Percentiles rank a stretch among this genome's conserved stretches.
These are phyloP conservation scores for Caradrina clavipalpis DNA, from an alignment of 2,888 invertebrate genomes.

Conservation along the genomic window DNA sequence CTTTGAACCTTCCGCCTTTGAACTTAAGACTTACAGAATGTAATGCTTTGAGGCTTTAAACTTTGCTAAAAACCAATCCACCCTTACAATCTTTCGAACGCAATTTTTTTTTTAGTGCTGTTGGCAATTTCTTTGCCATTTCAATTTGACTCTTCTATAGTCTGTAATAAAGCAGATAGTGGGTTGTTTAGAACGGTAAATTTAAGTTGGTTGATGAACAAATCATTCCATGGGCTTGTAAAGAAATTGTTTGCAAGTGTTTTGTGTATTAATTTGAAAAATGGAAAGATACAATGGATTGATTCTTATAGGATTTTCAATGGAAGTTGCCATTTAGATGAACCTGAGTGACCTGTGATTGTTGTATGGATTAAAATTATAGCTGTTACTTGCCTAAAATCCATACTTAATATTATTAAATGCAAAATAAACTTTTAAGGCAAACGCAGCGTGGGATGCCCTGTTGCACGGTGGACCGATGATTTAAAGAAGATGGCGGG, in stretches of 20 bases:
- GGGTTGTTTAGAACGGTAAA: background rate
- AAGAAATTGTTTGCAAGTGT: constrained; percentile 74
- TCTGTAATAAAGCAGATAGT: constrained; percentile 16
- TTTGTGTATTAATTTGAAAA: constrained; percentile 68
- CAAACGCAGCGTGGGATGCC: no score
- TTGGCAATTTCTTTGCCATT: constrained; percentile 14
- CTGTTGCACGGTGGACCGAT: no score
- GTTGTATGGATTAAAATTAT: no score
- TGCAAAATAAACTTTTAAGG: no score
- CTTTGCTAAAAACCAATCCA: constrained; percentile 60
- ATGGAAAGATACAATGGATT: constrained; percentile 66
- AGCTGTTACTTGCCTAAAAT: no score
- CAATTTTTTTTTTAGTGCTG: constrained; percentile 39
- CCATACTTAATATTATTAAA: no score
- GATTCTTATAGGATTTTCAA: constrained; percentile 28
- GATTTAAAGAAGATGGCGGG: no score
- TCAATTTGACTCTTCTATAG: constrained; percentile 20
- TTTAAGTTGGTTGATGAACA: constrained; percentile 66
- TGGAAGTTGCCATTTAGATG: no score
- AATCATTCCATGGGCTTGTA: constrained; percentile 68
- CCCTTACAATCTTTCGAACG: constrained; percentile 64
- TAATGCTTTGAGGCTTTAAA: constrained; percentile 3
- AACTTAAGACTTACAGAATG: constrained; percentile 22
- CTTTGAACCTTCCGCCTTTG: constrained; percentile 44
- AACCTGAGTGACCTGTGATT: no score